These are phyloP conservation scores for Aricia artaxerxes DNA, from an alignment of 2,888 invertebrate genomes.

Conservation along the genomic window DNA sequence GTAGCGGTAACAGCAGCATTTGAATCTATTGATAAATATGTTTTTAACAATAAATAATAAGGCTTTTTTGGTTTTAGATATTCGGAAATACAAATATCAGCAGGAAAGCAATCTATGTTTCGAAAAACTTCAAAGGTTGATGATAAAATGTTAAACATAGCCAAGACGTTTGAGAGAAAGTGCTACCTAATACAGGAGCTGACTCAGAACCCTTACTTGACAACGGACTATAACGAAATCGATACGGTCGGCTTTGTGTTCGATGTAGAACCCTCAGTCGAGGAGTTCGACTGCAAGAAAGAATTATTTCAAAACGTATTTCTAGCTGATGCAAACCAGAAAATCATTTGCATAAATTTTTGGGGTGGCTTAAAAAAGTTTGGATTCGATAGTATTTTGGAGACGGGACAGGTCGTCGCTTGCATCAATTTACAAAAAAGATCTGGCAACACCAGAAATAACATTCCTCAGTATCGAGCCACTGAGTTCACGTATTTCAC, in stretches of 20 bases:
- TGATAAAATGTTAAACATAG: conserved; percentile 45
- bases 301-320: conserved; percentile 80
- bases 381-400: conserved; percentile 78
- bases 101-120: conserved; percentile 75
- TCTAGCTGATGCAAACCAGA: conserved; percentile 77
- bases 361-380: conserved; percentile 77
- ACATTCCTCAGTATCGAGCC: conserved; percentile 80
- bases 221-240: conserved; percentile 82
- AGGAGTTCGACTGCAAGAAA: conserved; percentile 59
- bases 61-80: conserved; percentile 55
- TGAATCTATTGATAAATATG: not conserved
- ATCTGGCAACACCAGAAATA: conserved; percentile 69
- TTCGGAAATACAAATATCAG: conserved; percentile 79
- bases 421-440: conserved; percentile 84
- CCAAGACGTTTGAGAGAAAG: conserved; percentile 54
- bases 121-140: conserved; percentile 50
- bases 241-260: conserved; percentile 87
- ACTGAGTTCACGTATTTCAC: conserved; percentile 83
- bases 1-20: not conserved
- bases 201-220: conserved; percentile 48
- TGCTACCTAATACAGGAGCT: conserved; percentile 75
- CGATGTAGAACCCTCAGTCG: conserved; percentile 71
- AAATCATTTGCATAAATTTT: conserved; percentile 77
- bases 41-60: too few species aligned
- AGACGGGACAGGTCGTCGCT: conserved; percentile 78